phyloP scores from a whole-genome alignment of 2,888 invertebrate genomes.

The Conistra vaccinii region DNA sequence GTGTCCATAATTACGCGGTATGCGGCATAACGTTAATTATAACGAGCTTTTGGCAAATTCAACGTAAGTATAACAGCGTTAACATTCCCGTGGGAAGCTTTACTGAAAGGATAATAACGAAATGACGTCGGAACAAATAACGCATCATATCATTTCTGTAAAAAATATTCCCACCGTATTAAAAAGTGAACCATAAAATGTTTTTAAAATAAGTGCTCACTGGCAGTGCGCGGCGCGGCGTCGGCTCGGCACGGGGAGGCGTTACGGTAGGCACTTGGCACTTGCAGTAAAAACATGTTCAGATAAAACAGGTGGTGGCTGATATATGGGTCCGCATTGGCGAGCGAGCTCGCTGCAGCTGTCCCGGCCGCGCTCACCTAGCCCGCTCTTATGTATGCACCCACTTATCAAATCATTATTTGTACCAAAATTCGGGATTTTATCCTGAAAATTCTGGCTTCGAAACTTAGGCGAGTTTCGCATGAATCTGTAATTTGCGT shows the following conservation, averaged over 20 bases:
- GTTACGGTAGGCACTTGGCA: constrained; percentile 74
- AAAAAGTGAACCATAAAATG: constrained; percentile 57
- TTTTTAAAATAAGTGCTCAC: constrained; percentile 65
- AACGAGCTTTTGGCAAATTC: constrained; percentile 21
- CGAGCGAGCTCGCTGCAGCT: constrained; percentile 78
- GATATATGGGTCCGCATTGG: constrained; percentile 86
- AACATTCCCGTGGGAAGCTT: constrained; percentile 54
- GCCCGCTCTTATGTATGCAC: constrained; percentile 45
- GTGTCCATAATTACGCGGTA: constrained; percentile 12
- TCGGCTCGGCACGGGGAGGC: constrained; percentile 49
- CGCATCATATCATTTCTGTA: constrained; percentile 27
- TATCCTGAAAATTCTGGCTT: constrained; percentile 19
- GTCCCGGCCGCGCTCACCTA: constrained; percentile 59
- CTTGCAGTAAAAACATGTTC: constrained; percentile 80
- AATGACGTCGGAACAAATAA: constrained; percentile 47
- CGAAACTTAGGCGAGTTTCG: constrained; percentile 23
- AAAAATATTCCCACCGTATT: constrained; percentile 52
- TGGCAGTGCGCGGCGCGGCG: constrained; percentile 31
- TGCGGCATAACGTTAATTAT: constrained; percentile 14
- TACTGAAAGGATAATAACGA: constrained; percentile 34
- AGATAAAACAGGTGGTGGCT: constrained; percentile 87
- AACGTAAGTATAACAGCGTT: not conserved
- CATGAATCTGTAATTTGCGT: constrained; percentile 41
- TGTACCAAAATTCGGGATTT: constrained; percentile 49
- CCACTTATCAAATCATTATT: constrained; percentile 62